phyloP scores from a whole-genome alignment of 2,113 vertebrate genomes.

The Cyphotilapia sp. region DNA sequence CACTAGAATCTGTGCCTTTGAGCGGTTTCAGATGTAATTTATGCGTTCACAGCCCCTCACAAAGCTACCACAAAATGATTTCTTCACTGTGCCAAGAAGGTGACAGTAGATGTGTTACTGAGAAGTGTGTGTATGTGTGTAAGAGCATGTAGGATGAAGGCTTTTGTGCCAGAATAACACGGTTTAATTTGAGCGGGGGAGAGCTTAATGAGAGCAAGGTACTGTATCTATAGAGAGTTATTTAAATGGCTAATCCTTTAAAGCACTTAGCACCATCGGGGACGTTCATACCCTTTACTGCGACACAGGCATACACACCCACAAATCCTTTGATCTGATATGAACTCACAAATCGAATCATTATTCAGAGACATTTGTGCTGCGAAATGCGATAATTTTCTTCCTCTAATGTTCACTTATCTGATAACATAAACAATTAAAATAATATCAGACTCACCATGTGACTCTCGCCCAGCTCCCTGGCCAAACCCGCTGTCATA shows the following conservation, averaged over 20 bases:
- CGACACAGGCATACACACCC: neutral
- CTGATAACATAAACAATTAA: neutral
- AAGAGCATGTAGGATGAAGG: neutral
- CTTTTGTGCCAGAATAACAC: constrained; percentile 23
- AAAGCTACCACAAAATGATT: neutral
- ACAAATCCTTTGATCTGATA: neutral
- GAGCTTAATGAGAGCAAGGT: constrained; percentile 31
- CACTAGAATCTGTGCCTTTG: neutral
- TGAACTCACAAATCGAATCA: neutral
- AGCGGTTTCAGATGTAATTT: neutral
- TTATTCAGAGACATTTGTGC: neutral
- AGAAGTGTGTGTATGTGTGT: neutral
- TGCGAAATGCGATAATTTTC: neutral
- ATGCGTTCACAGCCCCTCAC: neutral
- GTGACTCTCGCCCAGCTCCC: constrained; percentile 92
- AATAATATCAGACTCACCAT: constrained; percentile 78
- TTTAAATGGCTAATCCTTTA: constrained; percentile 52
- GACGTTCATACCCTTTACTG: neutral
- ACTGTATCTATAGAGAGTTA: constrained; percentile 21
- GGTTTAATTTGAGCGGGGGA: constrained; percentile 11
- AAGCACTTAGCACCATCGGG: constrained; percentile 42
- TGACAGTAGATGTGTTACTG: neutral
- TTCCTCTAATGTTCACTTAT: neutral
- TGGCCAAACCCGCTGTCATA: constrained; percentile 95
- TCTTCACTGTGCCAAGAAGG: neutral